Conservation (phyloP, 1,140 invertebrate genomes). For the Drosophila ironensis region DNA sequence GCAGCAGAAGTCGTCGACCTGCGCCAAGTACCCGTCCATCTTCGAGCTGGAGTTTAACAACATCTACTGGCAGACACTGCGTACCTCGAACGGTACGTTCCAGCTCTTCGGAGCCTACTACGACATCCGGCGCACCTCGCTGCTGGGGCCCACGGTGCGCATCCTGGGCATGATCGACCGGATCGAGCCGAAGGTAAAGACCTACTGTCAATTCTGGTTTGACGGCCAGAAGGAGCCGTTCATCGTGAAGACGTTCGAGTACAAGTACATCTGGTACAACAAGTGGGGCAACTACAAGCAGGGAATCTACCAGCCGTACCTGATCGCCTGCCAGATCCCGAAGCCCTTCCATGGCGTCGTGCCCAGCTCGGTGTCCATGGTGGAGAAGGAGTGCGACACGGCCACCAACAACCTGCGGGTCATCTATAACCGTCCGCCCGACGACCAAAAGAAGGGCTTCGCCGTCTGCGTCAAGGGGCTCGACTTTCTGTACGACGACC, state of each 20-base stretch:
- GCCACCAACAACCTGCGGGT: constrained; percentile 94
- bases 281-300: constrained; percentile 98
- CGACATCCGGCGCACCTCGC: constrained; percentile 89
- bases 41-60: constrained; percentile 96
- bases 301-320: constrained; percentile 94
- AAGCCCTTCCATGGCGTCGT: constrained; percentile 87
- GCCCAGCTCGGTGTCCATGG: constrained; percentile 93
- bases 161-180: constrained; percentile 95
- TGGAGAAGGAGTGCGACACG: constrained; percentile 92
- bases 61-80: constrained; percentile 93
- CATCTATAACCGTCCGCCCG: constrained; percentile 88
- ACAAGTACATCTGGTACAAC: constrained; percentile 96
- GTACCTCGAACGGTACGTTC: constrained; percentile 91
- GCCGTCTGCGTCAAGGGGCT: constrained; percentile 97
- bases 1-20: constrained; percentile 87
- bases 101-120: constrained; percentile 95
- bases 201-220: constrained; percentile 95
- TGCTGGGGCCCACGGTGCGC: constrained; percentile 90
- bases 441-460: constrained; percentile 89
- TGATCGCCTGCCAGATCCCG: constrained; percentile 93
- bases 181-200: constrained; percentile 91
- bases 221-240: constrained; percentile 90
- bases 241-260: constrained; percentile 91
- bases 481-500: constrained; percentile 95
- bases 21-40: constrained; percentile 91